A percentile compares a stretch with the other conserved stretches of the same genome.
These are phyloP conservation scores for Halictus rubicundus DNA, from an alignment of 1,140 invertebrate species.

Conservation along the genomic window DNA sequence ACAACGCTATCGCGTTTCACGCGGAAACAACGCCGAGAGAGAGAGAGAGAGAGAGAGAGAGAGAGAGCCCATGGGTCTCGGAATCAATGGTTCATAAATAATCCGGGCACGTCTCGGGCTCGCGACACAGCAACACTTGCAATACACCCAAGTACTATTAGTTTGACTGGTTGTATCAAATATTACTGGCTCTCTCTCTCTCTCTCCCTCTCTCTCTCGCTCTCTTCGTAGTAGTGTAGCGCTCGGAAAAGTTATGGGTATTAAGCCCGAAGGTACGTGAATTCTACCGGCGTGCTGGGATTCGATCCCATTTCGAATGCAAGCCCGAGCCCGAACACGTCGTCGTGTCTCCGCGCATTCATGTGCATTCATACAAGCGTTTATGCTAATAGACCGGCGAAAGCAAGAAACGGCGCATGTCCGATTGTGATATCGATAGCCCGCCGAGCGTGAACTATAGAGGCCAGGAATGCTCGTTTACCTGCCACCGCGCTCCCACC, in stretches of 20 bases:
- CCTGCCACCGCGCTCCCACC: too few relatives aligned
- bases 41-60: too few relatives aligned
- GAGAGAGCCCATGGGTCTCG: neutral
- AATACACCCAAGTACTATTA: neutral
- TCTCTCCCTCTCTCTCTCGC: too few relatives aligned
- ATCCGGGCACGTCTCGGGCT: neutral
- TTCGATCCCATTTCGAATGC: conserved; percentile 23
- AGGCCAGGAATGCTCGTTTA: too few relatives aligned
- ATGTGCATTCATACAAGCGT: conserved; percentile 4
- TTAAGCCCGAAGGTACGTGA: neutral
- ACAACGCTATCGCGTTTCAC: too few relatives aligned
- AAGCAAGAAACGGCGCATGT: neutral
- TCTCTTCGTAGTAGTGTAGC: neutral
- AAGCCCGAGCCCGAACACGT: conserved; percentile 5
- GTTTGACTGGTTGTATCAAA: neutral
- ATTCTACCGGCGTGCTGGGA: neutral
- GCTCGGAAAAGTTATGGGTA: conserved; percentile 3
- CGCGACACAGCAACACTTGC: neutral
- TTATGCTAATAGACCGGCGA: conserved; percentile 19
- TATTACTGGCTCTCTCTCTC: neutral
- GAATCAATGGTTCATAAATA: conserved; percentile 4
- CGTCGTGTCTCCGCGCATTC: neutral
- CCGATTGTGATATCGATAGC: neutral
- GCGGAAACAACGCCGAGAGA: neutral
- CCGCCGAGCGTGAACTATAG: neutral